Percentiles rank a stretch among this genome's conserved stretches.
phyloP scores from a whole-genome alignment of 2,888 invertebrate species.

The Steinernema scapterisci region DNA sequence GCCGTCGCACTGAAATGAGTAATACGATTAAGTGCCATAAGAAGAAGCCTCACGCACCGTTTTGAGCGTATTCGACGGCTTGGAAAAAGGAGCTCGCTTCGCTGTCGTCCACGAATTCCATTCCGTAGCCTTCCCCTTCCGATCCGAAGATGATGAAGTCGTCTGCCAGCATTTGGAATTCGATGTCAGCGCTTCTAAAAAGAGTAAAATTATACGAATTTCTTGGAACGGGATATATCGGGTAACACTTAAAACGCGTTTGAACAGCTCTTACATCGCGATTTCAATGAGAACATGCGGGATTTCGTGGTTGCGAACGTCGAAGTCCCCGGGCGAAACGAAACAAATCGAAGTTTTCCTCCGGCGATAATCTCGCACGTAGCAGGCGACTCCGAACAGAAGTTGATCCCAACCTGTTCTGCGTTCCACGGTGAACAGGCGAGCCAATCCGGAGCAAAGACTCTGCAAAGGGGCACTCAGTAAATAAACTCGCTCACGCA shows the following conservation, averaged over 20 bases:
- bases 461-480: not conserved
- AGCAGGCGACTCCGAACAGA: constrained; percentile 16
- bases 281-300: constrained; percentile 19
- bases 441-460: constrained; percentile 5
- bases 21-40: not conserved
- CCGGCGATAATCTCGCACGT: not conserved
- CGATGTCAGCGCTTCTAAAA: not conserved
- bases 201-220: not conserved
- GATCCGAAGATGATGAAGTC: constrained; percentile 9
- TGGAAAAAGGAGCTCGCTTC: not conserved
- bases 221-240: not conserved
- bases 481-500: not conserved
- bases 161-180: not conserved
- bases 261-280: not conserved
- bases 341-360: not conserved
- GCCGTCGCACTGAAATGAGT: constrained; percentile 15
- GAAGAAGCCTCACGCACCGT: not conserved
- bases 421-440: constrained; percentile 12
- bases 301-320: not conserved
- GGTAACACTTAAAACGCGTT: no score
- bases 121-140: constrained; percentile 4
- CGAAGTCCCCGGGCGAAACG: constrained; percentile 20
- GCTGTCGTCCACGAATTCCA: constrained; percentile 15
- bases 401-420: constrained; percentile 6
- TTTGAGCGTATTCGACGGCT: constrained; percentile 6